Evolutionary conservation across 1,140 invertebrate genomes (phyloP).

Genomic region (Drosophila teissieri): DNA sequence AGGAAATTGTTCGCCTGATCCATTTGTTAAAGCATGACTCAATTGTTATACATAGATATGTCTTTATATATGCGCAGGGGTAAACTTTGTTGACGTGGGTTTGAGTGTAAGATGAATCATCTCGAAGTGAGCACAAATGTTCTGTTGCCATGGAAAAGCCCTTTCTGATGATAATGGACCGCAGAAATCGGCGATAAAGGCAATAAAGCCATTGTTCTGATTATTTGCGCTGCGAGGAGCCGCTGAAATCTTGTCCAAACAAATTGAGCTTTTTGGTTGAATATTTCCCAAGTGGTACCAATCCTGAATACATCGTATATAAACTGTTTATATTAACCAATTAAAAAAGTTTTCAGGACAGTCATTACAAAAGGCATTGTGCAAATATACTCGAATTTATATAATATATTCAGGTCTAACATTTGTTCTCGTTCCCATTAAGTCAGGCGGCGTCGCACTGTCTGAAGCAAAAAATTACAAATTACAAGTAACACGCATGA

Average conservation of each 20-base stretch:
- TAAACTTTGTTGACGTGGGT: slow-evolving; percentile 6
- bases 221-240: no score
- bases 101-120: slow-evolving; percentile 29
- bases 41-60: neutral
- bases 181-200: no score
- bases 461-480: neutral
- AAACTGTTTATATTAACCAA: neutral
- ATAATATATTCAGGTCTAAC: neutral
- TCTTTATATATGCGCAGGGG: neutral
- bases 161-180: neutral
- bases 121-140: neutral
- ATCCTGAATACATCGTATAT: no score
- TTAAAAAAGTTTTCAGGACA: neutral
- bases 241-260: neutral
- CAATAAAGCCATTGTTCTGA: no score
- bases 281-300: neutral
- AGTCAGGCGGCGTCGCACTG: neutral
- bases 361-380: neutral
- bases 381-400: neutral
- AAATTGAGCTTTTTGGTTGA: neutral
- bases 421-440: neutral
- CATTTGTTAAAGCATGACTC: neutral
- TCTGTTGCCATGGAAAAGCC: neutral
- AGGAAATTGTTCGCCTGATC: neutral
- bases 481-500: slow-evolving; percentile 3